phyloP scores from a whole-genome alignment of 2,113 vertebrate species.

The Baryphthengus martii region DNA sequence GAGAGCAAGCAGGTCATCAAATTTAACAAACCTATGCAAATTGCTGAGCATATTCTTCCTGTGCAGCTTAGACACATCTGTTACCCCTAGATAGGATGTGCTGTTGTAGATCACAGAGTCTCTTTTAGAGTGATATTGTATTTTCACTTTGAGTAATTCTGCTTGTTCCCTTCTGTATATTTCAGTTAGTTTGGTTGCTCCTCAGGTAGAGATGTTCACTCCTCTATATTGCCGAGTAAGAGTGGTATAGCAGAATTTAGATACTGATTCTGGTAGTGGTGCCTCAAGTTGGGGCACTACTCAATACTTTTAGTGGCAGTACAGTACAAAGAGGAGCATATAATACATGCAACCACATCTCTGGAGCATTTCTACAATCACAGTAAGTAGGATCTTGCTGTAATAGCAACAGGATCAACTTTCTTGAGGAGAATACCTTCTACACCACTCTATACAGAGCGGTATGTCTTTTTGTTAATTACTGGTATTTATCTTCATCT shows the following conservation, averaged over 20 bases:
- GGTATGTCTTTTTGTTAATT: background rate
- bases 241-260: background rate
- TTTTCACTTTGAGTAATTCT: background rate
- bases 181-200: background rate
- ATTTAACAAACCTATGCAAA: background rate
- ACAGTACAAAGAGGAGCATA: fast-evolving
- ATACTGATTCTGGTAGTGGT: background rate
- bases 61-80: background rate
- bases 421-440: background rate
- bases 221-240: background rate
- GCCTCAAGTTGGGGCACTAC: background rate
- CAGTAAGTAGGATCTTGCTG: background rate
- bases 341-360: background rate
- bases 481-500: background rate
- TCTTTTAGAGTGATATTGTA: background rate
- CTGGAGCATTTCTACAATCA: background rate
- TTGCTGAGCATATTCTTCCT: background rate
- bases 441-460: background rate
- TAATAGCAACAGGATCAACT: background rate
- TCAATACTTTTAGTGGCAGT: background rate
- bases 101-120: background rate
- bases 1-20: background rate
- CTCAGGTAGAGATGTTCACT: background rate
- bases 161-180: fast-evolving
- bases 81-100: background rate